Evolutionary conservation across 2,888 invertebrate genomes (phyloP).

Genomic region (Drosophila cognata): DNA sequence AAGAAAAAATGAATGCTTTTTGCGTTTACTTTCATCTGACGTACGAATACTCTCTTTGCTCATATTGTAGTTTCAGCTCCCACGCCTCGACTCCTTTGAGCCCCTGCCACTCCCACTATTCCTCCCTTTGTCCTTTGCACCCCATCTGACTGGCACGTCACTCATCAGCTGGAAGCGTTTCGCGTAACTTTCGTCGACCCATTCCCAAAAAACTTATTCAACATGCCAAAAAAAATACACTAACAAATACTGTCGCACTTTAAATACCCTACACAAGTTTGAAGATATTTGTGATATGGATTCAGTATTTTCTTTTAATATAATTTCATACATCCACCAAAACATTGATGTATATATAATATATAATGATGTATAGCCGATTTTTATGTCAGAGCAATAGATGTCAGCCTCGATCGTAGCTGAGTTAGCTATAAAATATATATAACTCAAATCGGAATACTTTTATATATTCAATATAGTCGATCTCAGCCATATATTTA

Average conservation of each 20-base stretch:
- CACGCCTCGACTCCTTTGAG: constrained; percentile 38
- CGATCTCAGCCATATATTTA: too few species aligned
- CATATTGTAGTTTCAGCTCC: constrained; percentile 42
- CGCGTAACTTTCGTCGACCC: constrained; percentile 64
- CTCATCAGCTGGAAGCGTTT: constrained; percentile 77
- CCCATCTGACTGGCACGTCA: constrained; percentile 38
- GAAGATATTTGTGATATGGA: neutral
- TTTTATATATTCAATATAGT: too few species aligned
- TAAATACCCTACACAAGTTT: constrained; percentile 19
- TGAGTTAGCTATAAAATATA: too few species aligned
- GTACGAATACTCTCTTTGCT: constrained; percentile 31
- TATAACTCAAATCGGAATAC: too few species aligned
- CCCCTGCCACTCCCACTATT: neutral
- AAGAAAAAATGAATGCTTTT: constrained; percentile 47
- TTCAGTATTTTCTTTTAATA: neutral
- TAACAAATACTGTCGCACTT: neutral
- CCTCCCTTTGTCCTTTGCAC: neutral
- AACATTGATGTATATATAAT: too few species aligned
- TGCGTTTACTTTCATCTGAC: constrained; percentile 71
- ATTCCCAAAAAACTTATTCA: constrained; percentile 20
- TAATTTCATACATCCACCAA: too few species aligned
- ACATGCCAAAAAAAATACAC: neutral
- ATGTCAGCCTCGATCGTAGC: too few species aligned
- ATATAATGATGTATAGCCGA: too few species aligned
- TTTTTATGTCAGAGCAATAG: too few species aligned